phyloP scores from a whole-genome alignment of 2,888 invertebrate genomes.

The Eristalis arbustorum region DNA sequence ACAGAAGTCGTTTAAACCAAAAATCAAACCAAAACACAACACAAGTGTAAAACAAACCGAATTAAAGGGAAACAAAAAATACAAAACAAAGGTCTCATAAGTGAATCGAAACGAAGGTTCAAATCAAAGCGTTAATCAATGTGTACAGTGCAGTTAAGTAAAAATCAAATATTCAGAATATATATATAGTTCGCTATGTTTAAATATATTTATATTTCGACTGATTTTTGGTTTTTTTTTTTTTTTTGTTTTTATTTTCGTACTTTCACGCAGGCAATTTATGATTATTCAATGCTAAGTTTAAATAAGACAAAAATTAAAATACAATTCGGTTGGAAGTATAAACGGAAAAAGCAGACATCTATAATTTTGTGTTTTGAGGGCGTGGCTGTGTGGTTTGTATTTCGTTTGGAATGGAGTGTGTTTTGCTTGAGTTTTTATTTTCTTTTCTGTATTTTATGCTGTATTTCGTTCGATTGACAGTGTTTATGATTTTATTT shows the following conservation, averaged over 20 bases:
- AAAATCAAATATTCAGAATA: constrained; percentile 55
- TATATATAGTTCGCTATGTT: constrained; percentile 54
- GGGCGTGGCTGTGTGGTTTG: background rate
- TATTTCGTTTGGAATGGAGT: background rate
- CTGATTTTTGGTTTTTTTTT: constrained; percentile 31
- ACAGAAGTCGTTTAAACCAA: background rate
- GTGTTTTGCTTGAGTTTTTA: background rate
- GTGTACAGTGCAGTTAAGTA: constrained; percentile 60
- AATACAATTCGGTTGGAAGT: background rate
- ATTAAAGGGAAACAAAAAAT: constrained; percentile 37
- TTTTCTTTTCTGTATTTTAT: background rate
- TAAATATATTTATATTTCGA: constrained; percentile 31
- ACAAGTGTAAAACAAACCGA: constrained; percentile 51
- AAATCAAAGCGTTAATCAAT: constrained; percentile 53
- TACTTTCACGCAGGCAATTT: constrained; percentile 54
- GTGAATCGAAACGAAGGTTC: constrained; percentile 25
- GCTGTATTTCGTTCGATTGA: constrained; percentile 1
- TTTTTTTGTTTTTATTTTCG: background rate
- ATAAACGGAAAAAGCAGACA: constrained; percentile 51
- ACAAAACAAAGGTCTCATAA: constrained; percentile 1
- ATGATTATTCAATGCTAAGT: constrained; percentile 58
- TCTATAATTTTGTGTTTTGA: constrained; percentile 3
- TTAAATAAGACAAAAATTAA: constrained; percentile 25
- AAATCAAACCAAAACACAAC: constrained; percentile 37
- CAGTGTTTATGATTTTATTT: background rate